Percentiles rank a stretch among this genome's conserved stretches.
Evolutionary conservation across 2,888 invertebrate species (phyloP).

Genomic region (Phytoseiulus persimilis): DNA sequence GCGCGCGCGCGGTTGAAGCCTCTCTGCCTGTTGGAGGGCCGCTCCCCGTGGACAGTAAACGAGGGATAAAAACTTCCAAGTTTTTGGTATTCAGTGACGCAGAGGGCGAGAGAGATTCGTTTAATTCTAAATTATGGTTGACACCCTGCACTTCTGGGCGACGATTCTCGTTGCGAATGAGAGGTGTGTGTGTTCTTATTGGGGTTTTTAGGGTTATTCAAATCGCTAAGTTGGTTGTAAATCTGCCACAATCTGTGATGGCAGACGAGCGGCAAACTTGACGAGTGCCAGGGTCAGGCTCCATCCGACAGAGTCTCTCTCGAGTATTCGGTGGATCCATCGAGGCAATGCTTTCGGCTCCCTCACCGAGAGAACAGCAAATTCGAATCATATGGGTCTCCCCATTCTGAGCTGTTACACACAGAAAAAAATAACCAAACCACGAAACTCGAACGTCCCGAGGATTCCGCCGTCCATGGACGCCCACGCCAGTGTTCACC

Average conservation of each 20-base stretch:
- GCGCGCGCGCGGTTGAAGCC: not conserved
- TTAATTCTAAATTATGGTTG: not conserved
- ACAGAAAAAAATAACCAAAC: too few relatives aligned
- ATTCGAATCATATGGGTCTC: too few relatives aligned
- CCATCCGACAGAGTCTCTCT: too few relatives aligned
- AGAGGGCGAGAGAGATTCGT: not conserved
- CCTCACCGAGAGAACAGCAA: too few relatives aligned
- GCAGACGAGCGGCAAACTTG: not conserved
- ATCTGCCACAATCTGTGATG: not conserved
- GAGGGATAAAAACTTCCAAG: not conserved
- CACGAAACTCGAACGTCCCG: too few relatives aligned
- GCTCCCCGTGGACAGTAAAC: not conserved
- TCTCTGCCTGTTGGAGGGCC: not conserved
- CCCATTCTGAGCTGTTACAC: too few relatives aligned
- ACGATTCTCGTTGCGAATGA: not conserved
- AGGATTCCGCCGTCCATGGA: too few relatives aligned
- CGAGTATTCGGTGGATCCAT: too few relatives aligned
- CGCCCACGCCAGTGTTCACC: too few relatives aligned
- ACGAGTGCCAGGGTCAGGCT: not conserved
- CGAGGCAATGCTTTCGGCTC: too few relatives aligned
- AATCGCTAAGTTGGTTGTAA: slow-evolving; percentile 5
- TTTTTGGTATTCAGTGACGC: not conserved
- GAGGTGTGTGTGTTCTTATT: not conserved
- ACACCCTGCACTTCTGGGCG: not conserved
- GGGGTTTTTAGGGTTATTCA: not conserved